Evolutionary conservation across 2,888 invertebrate species (phyloP).

Genomic region (Miltochrista miniata): DNA sequence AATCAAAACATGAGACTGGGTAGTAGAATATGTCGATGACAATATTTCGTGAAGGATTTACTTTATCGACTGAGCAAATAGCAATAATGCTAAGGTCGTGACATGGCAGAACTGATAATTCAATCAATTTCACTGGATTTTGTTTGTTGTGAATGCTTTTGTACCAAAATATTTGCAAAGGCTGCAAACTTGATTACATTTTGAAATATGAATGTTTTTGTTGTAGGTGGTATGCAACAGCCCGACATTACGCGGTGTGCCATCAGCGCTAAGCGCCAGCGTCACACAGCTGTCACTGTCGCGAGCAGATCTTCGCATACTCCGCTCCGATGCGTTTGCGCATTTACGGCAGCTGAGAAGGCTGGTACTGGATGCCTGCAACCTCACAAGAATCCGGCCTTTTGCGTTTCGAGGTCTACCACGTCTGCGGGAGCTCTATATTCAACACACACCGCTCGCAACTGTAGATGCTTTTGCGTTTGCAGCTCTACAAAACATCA

Average conservation of each 20-base stretch:
- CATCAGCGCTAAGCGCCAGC: slow-evolving; percentile 88
- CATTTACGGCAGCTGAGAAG: slow-evolving; percentile 92
- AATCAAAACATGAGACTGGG: slow-evolving; percentile 68
- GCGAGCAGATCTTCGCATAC: slow-evolving; percentile 91
- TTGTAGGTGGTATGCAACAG: slow-evolving; percentile 94
- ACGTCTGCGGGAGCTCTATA: slow-evolving; percentile 90
- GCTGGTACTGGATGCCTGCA: slow-evolving; percentile 93
- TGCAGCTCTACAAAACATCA: slow-evolving; percentile 91
- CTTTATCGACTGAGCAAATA: slow-evolving; percentile 70
- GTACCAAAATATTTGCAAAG: slow-evolving; percentile 32
- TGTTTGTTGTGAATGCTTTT: slow-evolving; percentile 25
- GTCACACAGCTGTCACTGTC: slow-evolving; percentile 94
- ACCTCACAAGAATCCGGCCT: slow-evolving; percentile 91
- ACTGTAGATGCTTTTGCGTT: slow-evolving; percentile 93
- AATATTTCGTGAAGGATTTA: slow-evolving; percentile 69
- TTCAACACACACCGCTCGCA: slow-evolving; percentile 93
- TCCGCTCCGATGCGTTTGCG: slow-evolving; percentile 92
- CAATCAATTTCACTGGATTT: slow-evolving; percentile 39
- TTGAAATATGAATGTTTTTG: slow-evolving; percentile 28
- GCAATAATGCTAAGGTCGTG: slow-evolving; percentile 56
- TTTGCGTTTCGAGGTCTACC: slow-evolving; percentile 94
- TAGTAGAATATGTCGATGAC: slow-evolving; percentile 47
- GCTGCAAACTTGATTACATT: slow-evolving; percentile 31
- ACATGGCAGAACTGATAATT: slow-evolving; percentile 49
- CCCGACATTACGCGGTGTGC: slow-evolving; percentile 91